Evolutionary conservation across 2,797 vertebrate species (phyloP), one percentile per base, ranked within the genome.

Genomic region (Anomalospiza imberbis): DNA sequence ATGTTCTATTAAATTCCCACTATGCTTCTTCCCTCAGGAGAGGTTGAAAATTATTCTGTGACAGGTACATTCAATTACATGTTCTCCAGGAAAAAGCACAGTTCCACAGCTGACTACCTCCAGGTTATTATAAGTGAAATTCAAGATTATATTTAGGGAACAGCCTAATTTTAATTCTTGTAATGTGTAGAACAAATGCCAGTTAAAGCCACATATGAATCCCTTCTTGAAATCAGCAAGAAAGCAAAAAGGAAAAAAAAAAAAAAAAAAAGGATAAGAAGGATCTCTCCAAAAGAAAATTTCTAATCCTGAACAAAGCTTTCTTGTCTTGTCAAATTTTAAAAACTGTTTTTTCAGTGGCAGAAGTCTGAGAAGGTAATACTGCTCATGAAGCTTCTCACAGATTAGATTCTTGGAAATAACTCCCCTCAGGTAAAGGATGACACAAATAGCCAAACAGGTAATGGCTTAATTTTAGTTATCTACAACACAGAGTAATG

Each of bases 51-150:
- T 93, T 87, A 77, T 93, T 90, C 91, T 88, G 6, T 81, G 91
- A 92, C 88, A 92, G 79, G 91, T 91, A 94, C 87, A 90, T 94
- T 96, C 90, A 94, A 96, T 91, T 96, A 92, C 63, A 81, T 42
- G 66, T 92, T 94, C 92, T 86, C 47, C 67, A 94, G 84, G 51
- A 87, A 95, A 96, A 95, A 89, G 42, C 78, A 84, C 70, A 93
- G 63, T 88, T 96, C 85, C 70, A 94, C 50, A 65, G 78, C 29
- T 92, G 66, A 95, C 80, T 94, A 51, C 45, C 86, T 95, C 84
- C 83, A 91, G 53, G 81, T 94, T 96, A 92, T 93, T 85, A n/a
- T 40, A 91, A 89, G 71, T 55, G 73, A 96, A 95, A 93, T 83
- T 91, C 73, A 89, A 84, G n/a, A 91, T 88, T 96, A 88, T 90